Percentiles rank a stretch among this genome's conserved stretches.
phyloP scores from a whole-genome alignment of 2,113 vertebrate genomes.

The Oryzias javanicus region DNA sequence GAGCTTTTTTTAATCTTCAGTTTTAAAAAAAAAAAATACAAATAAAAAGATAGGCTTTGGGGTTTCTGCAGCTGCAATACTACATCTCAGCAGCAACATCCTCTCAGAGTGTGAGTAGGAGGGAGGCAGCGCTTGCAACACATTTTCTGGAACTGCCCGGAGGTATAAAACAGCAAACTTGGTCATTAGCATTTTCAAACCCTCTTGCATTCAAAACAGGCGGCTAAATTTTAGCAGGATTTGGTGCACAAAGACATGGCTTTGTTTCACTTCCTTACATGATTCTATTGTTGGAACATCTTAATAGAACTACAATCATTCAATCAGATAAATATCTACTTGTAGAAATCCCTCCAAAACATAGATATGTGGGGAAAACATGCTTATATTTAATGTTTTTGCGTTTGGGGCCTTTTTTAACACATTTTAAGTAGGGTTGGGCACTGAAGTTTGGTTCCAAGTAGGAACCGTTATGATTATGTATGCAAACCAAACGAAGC shows the following conservation, averaged over 20 bases:
- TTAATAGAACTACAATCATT: too few relatives aligned
- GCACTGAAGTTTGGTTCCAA: too few relatives aligned
- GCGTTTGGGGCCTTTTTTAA: too few relatives aligned
- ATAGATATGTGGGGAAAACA: too few relatives aligned
- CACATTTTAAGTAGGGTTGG: too few relatives aligned
- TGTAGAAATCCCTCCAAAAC: too few relatives aligned
- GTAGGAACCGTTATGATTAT: too few relatives aligned
- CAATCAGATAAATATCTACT: too few relatives aligned
- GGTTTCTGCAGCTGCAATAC: conserved; percentile 2
- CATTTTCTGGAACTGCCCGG: conserved; percentile 22
- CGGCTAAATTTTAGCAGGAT: conserved; percentile 4
- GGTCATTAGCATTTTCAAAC: conserved; percentile 37
- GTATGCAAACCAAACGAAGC: too few relatives aligned
- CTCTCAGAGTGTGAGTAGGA: conserved; percentile 30
- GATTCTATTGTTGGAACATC: background rate
- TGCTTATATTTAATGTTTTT: too few relatives aligned
- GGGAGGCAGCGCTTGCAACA: conserved; percentile 28
- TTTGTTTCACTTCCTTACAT: background rate
- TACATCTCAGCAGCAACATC: conserved; percentile 15
- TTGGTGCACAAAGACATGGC: background rate
- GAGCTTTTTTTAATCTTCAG: too few relatives aligned
- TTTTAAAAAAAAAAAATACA: too few relatives aligned
- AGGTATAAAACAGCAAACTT: conserved; percentile 35
- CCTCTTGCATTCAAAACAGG: conserved; percentile 3
- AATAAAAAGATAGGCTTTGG: background rate